phyloP scores from a whole-genome alignment of 2,888 invertebrate species.

The Netelia inedita region DNA sequence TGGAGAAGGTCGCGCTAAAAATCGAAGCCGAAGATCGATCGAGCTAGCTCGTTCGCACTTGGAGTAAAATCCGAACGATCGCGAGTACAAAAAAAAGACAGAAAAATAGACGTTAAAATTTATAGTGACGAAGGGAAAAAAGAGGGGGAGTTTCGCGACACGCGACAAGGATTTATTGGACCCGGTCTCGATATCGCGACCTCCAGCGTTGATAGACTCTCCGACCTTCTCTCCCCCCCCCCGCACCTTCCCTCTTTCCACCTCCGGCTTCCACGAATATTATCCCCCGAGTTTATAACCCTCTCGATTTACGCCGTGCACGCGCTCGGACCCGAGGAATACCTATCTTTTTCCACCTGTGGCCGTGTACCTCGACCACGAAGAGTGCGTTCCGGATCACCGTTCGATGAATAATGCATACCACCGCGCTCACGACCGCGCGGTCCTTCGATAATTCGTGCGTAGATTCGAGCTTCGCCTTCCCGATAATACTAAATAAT shows the following conservation, averaged over 20 bases:
- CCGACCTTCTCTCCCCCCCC: constrained; percentile 35
- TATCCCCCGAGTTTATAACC: constrained; percentile 11
- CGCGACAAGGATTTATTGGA: constrained; percentile 35
- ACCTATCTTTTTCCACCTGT: constrained; percentile 43
- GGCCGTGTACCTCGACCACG: neutral
- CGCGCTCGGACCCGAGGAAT: constrained; percentile 23
- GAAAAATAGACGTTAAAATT: neutral
- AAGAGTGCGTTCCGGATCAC: constrained; percentile 18
- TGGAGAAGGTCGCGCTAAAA: neutral
- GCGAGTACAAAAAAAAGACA: neutral
- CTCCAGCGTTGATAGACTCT: constrained; percentile 44
- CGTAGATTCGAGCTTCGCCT: constrained; percentile 15
- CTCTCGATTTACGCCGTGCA: constrained; percentile 7
- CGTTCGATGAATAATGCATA: constrained; percentile 61
- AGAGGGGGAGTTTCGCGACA: constrained; percentile 14
- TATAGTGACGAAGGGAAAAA: constrained; percentile 1
- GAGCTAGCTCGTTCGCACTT: neutral
- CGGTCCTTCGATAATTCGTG: constrained; percentile 50
- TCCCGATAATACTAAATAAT: no score
- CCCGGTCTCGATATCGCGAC: constrained; percentile 9
- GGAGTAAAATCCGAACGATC: neutral
- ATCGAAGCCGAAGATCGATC: neutral
- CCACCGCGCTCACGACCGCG: constrained; percentile 11
- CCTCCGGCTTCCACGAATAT: constrained; percentile 39
- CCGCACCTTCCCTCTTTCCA: neutral